Evolutionary conservation across 2,113 vertebrate genomes (phyloP), one percentile per base, ranked within the genome.

Genomic region (Shinisaurus crocodilurus): DNA sequence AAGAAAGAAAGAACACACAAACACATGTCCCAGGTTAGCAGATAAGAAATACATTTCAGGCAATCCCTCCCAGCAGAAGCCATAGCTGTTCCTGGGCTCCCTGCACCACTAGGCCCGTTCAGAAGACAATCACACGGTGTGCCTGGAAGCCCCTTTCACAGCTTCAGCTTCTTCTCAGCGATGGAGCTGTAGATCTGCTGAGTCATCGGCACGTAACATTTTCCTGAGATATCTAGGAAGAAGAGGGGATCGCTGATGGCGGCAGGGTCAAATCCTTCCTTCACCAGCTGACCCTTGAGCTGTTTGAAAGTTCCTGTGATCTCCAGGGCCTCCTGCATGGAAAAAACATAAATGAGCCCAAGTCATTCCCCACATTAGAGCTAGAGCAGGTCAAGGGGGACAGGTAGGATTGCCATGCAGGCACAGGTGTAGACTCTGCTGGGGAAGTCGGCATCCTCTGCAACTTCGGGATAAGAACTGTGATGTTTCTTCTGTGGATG

Each of bases 301-400:
- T 98, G 97, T 93, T 99, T 99, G 97, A 98, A 99, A 0, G 98
- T 99, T 3, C 92, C 92, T 0, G 98, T 99, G 91, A 98, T 60
- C 91, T 98, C 98, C 92, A 99, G 93, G 0, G 84, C 2, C 0
- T 96, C 97, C 98, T 99, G 91, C 1, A 91, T 20, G 94, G n/a
- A 91, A 65, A 91, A 43, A 70, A 1, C 16, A n/a, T 15, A 9
- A 50, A 85, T 20, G 50, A 45, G 23, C 75, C 12, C 43, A 34
- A 82, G 40, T 6, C 13, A 32, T 15, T 13, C 48, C 15, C 1
- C 32, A 25, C 20, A 37, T 9, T 9, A 63, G n/a, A 63, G 54
- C 12, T 32, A 18, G 40, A 69, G 82, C 1, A 84, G 6, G 40
- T 54, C 54, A 82, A 82, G 60, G 20, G 50, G 40, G 12, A 13